These are phyloP conservation scores for Telmatherina bonti DNA, from an alignment of 2,797 vertebrate genomes.

Conservation along the genomic window DNA sequence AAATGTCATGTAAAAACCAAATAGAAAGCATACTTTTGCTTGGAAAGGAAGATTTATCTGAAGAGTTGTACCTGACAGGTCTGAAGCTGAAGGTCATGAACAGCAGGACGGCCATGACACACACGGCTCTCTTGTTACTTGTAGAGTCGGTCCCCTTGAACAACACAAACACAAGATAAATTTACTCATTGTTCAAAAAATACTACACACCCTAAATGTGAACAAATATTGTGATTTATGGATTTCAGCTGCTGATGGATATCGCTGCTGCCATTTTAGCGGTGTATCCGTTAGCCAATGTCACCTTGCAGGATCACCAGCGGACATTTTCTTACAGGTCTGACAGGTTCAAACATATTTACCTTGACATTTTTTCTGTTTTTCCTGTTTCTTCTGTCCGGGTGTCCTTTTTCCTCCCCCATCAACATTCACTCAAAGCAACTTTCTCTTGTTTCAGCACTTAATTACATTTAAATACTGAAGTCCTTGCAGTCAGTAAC, in stretches of 20 bases:
- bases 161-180: not conserved
- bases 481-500: not conserved
- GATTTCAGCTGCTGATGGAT: not conserved
- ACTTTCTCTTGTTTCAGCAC: not conserved
- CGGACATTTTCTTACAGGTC: not conserved
- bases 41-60: not conserved
- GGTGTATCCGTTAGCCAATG: no score
- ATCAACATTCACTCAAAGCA: not conserved
- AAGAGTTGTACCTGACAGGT: slow-evolving; percentile 84
- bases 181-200: not conserved
- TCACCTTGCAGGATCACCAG: no score
- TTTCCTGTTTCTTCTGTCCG: not conserved
- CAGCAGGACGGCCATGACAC: slow-evolving; percentile 90
- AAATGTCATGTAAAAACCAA: not conserved
- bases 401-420: not conserved
- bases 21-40: not conserved
- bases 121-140: slow-evolving; percentile 87
- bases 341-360: not conserved
- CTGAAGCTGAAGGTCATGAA: slow-evolving; percentile 93
- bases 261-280: not conserved
- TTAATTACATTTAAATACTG: not conserved
- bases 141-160: slow-evolving; percentile 82
- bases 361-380: not conserved
- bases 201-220: not conserved
- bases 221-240: not conserved